Percentiles rank a stretch among this genome's conserved stretches.
Conservation (phyloP, 2,113 vertebrate genomes). For the Pterophyllum scalare region DNA sequence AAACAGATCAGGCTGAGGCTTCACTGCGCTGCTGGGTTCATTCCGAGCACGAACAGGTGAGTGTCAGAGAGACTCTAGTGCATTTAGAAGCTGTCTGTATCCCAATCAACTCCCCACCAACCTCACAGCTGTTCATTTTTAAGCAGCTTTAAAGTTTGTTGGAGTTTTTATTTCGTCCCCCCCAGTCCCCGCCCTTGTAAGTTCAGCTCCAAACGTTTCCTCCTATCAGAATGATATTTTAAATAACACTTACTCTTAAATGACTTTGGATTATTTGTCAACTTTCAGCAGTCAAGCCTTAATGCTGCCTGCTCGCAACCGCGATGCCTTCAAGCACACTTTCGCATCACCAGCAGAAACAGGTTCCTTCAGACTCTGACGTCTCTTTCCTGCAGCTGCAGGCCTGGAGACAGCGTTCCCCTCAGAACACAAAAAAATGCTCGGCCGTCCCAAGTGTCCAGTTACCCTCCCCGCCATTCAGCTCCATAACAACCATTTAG, state of each 20-base stretch:
- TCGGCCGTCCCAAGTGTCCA: conserved; percentile 71
- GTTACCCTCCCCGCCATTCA: conserved; percentile 74
- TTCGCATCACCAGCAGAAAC: no score
- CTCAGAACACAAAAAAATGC: conserved; percentile 52
- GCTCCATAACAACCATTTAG: conserved; percentile 83
- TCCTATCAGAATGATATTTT: not conserved
- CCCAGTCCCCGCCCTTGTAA: not conserved
- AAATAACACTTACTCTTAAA: not conserved
- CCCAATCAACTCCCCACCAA: not conserved
- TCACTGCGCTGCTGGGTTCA: not conserved
- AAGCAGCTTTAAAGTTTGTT: not conserved
- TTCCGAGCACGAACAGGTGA: not conserved
- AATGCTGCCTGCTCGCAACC: not conserved
- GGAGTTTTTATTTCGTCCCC: not conserved
- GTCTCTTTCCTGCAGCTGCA: not conserved
- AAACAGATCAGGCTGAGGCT: not conserved
- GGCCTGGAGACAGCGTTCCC: conserved; percentile 26
- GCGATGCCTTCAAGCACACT: not conserved
- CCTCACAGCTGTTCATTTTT: not conserved
- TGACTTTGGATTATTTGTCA: not conserved
- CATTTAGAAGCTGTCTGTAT: not conserved
- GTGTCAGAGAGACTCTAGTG: not conserved
- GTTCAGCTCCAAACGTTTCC: not conserved
- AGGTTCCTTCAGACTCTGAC: not conserved
- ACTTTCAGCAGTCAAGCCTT: not conserved